Evolutionary conservation across 2,888 invertebrate species (phyloP), one percentile per base, ranked within the genome.

Genomic region (Dynastes hyllus): DNA sequence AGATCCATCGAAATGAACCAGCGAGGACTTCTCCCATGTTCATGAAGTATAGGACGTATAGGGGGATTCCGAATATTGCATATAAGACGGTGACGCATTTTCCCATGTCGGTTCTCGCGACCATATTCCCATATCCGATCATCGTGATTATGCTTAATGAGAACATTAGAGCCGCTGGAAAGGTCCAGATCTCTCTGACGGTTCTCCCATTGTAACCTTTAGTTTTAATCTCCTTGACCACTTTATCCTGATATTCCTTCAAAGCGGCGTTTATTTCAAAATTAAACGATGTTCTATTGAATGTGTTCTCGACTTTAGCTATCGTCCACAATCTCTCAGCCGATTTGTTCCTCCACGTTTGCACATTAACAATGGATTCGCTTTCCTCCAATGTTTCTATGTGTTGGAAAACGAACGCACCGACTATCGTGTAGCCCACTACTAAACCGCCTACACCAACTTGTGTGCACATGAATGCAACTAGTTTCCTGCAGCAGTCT

Each of bases 381-480:
- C 85, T 83, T 67, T 87, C 88, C 66, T 88, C 87, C 84, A 92
- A 91, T 11, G 92, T 92, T 86, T 97, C 97, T 65, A 97, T 94
- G 83, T 93, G 92, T 89, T 93, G 94, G 87, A 97, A 97, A 67
- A 94, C 93, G 22, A 95, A 92, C 0, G 97, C 96, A 0, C 97
- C 97, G 45, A 96, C 92, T 77, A 97, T 93, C 40, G 97, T 95
- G 87, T 97, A 97, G 82, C 96, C 93, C 2, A 97, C 95, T 66
- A 97, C 95, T 22, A 97, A 90, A 8, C 95, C 96, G 78, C 96
- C 97, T 51, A 97, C 96, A 83, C 97, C 97, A 85, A 95, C 94
- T 91, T 96, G 96, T 6, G 97, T 97, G 90, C 96, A 97, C 96
- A 97, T 97, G 86, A 97, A 97, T 6, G 96, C 96, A 78, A 96